Base-by-base conservation (phyloP, 2,797 vertebrate species). In the Schizothorax lantsangensis region DNA sequence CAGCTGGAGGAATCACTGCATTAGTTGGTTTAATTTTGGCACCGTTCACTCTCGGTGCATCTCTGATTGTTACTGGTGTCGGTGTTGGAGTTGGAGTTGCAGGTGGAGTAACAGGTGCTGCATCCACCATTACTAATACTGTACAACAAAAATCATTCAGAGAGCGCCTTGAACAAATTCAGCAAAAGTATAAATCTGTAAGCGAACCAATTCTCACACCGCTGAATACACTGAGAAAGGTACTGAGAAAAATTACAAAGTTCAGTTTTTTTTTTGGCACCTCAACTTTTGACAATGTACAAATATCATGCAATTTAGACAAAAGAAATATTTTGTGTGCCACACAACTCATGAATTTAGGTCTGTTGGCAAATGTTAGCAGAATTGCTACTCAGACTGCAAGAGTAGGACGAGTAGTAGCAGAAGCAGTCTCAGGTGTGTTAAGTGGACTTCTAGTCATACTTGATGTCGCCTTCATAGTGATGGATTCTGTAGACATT, bases 111-210 rank as follows among this genome's bases (percentile, higher is more conserved):
- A 75, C 73, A 11, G 73, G 73, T 52, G 73, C 73, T 19, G 73
- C 73, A 15, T 75, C 73, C 73, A 75, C 26, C 45, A 75, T 75
- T 52, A 75, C 73, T 19, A 75, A 75, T 17, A 75, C 45, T 14
- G 73, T 75, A 9, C 14, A 75, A 33, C 73, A 75, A 33, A 75
- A 33, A 30, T 19, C 73, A 17, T 40, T 75, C 26, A 26, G n/a
- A 5, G n/a, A 52, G 73, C 52, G n/a, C n/a, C 26, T 47, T 33
- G 45, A 75, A 75, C 30, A 66, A 21, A 75, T 47, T 9, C 23
- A 45, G 11, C 0, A 33, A 26, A 45, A 49, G 12, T 75, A 49
- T 75, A 4, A 52, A 11, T 10, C 5, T 17, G 73, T 33, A n/a
- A 75, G 73, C 6, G n/a, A 45, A 30, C 72, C 43, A 0, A 74